Base-by-base conservation (phyloP, 2,797 vertebrate genomes). In the Pangasius larnaudii region DNA sequence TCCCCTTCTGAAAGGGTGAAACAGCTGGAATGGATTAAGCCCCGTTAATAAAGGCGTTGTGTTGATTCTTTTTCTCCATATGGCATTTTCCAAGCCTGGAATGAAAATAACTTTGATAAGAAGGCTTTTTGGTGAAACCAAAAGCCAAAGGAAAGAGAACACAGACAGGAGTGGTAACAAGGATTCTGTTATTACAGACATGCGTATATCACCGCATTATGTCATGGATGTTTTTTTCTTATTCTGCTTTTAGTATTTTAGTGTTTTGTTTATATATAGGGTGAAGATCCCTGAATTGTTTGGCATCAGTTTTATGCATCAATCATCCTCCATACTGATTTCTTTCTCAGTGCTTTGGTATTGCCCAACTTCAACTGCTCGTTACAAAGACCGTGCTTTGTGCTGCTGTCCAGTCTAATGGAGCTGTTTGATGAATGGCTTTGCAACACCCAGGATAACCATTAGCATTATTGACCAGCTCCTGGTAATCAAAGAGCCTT, bases 21-120 rank as follows among this genome's bases (percentile, higher is more conserved):
- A 83, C 88, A 92, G 91, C 94, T 95, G 94, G 94, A 95, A 95
- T 93, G 93, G 91, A 95, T 96, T 95, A 95, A 92, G 93, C 93
- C 89, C 90, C 91, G 92, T 94, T 95, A 95, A 94, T 95, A 95
- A 95, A 93, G 89, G 93, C 90, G 89, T 79, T 92, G 91, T 94
- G 95, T 94, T 91, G 91, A 92, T 93, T 93, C 91, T 91, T 71
- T 90, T 89, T 89, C 85, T 88, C 91, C 91, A 89, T 93, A 77
- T 93, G 91, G 27, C 85, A 82, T 90, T 91, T 78, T 91, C 90
- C 86, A 85, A 89, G 87, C 91, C 86, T 93, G 92, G 92, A 89
- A 88, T 86, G 90, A 89, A 91, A 87, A 91, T 93, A 90, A 91
- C 58, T 84, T 90, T 58, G 80, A 59, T 87, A 92, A 89, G 85